A percentile compares a stretch with the other conserved stretches of the same genome.
Conservation (phyloP, 2,888 invertebrate species). For the Coelogynopora nodosa region DNA sequence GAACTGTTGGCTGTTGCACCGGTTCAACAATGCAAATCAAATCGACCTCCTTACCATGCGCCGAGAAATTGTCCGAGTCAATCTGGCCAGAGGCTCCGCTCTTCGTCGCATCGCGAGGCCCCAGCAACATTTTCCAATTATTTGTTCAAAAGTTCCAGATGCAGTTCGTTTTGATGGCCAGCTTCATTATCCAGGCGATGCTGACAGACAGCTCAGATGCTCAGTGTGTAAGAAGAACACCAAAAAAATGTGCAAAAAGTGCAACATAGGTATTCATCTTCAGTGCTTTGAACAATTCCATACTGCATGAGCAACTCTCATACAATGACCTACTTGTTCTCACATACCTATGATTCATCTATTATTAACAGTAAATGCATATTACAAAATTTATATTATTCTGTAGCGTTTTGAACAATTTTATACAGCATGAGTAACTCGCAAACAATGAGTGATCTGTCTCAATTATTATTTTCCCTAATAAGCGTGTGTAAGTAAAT, state of each 20-base stretch:
- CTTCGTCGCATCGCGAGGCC: not conserved
- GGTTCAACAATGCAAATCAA: not conserved
- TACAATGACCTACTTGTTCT: not conserved
- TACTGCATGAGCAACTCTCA: not conserved
- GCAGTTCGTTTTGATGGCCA: not conserved
- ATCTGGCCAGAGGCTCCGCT: not conserved
- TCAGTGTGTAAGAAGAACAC: conserved; percentile 15
- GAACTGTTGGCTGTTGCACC: conserved; percentile 2
- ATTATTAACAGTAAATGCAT: not conserved
- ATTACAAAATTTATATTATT: not conserved
- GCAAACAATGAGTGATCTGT: not conserved
- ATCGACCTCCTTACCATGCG: conserved; percentile 20
- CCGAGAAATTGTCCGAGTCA: conserved; percentile 19
- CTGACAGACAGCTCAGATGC: conserved; percentile 16
- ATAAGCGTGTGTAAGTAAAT: not conserved
- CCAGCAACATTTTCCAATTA: not conserved
- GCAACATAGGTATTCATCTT: not conserved
- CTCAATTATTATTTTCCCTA: not conserved
- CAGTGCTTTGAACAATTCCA: conserved; percentile 26
- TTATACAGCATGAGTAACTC: not conserved
- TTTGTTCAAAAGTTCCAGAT: not conserved
- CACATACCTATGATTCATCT: not conserved
- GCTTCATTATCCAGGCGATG: conserved; percentile 10
- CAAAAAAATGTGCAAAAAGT: conserved; percentile 7
- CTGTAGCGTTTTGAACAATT: not conserved